phyloP scores from a whole-genome alignment of 2,113 vertebrate species.

The Vidua chalybeata region DNA sequence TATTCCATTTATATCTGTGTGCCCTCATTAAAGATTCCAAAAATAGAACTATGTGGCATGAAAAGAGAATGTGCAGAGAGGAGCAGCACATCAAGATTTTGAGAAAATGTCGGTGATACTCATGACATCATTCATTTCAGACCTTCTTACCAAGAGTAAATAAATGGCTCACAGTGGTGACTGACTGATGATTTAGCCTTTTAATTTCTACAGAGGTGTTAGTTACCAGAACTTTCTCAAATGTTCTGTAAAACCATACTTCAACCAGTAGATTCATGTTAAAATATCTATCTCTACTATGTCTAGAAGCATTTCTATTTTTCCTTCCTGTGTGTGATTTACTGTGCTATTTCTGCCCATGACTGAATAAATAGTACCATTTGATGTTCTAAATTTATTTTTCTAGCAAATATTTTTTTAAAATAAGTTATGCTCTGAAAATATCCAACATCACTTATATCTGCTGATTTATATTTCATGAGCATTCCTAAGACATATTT shows the following conservation, averaged over 20 bases:
- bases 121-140: neutral
- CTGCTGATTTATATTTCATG: neutral
- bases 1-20: neutral
- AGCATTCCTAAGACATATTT: neutral
- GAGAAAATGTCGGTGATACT: neutral
- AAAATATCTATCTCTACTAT: neutral
- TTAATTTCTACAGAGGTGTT: neutral
- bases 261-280: neutral
- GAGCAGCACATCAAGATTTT: neutral
- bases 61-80: neutral
- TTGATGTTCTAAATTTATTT: neutral
- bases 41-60: neutral
- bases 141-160: neutral
- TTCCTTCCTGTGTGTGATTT: neutral
- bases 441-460: neutral
- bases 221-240: neutral
- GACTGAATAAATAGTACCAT: neutral
- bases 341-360: neutral
- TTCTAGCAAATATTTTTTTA: neutral
- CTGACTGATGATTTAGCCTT: neutral
- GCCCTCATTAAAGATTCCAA: constrained; percentile 16
- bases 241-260: neutral
- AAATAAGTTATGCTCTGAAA: neutral
- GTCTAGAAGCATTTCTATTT: neutral
- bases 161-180: neutral